Conservation (phyloP, 53 echinoderm and acorn worm species). For the Temnopleurus reevesii region DNA sequence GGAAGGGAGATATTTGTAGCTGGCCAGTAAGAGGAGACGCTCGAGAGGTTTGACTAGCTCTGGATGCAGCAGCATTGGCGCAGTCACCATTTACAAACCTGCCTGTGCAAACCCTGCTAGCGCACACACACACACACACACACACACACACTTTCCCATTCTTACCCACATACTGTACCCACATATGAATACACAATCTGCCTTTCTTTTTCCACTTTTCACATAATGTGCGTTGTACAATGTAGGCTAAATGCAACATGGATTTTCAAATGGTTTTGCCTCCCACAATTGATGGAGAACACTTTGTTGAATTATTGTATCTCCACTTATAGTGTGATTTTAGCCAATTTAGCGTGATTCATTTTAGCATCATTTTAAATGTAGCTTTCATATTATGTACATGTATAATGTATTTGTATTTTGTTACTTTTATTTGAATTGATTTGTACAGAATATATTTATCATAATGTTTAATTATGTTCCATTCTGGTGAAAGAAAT, state of each 20-base stretch:
- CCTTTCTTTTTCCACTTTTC: neutral
- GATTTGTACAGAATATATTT: too few relatives aligned
- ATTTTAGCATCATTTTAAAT: too few relatives aligned
- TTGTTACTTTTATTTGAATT: too few relatives aligned
- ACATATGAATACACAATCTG: neutral
- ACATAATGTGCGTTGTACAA: neutral
- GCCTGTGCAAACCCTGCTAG: slow-evolving; percentile 1
- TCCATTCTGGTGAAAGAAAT: too few relatives aligned
- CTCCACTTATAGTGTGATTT: neutral
- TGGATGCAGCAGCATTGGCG: neutral
- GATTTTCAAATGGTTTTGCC: neutral
- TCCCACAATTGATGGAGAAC: neutral
- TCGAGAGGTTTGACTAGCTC: slow-evolving; percentile 22
- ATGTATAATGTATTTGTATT: too few relatives aligned
- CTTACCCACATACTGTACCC: slow-evolving; percentile 13
- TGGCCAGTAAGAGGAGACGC: slow-evolving; percentile 27
- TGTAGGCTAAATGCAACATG: neutral
- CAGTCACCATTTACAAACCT: neutral
- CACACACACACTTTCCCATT: neutral
- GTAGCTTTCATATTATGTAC: too few relatives aligned
- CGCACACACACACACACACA: slow-evolving; percentile 38
- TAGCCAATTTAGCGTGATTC: too few relatives aligned
- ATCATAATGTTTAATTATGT: too few relatives aligned
- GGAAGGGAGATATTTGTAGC: slow-evolving; percentile 51
- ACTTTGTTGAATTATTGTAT: neutral